Evolutionary conservation across 2,888 invertebrate species (phyloP).

Genomic region (Cryptus viduatorius): DNA sequence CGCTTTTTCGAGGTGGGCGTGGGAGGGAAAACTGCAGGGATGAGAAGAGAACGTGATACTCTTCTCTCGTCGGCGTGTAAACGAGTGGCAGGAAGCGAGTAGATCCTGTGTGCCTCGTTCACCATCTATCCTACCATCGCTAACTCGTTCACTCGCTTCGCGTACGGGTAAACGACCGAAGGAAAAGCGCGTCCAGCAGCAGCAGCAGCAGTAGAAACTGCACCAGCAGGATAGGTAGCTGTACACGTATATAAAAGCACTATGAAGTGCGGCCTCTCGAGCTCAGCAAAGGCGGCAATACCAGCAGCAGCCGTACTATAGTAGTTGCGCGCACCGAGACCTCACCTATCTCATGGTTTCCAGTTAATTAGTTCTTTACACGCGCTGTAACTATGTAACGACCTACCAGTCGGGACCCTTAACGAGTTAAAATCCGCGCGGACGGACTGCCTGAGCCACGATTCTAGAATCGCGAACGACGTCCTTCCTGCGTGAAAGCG

Average conservation of each 20-base stretch:
- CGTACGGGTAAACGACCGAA: conserved; percentile 72
- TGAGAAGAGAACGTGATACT: conserved; percentile 44
- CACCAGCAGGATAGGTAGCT: conserved; percentile 5
- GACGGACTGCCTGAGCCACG: conserved; percentile 44
- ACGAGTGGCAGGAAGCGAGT: conserved; percentile 77
- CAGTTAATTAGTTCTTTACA: conserved; percentile 79
- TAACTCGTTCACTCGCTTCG: conserved; percentile 54
- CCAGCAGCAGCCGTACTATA: not conserved
- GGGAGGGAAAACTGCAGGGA: conserved; percentile 15
- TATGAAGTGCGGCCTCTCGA: conserved; percentile 6
- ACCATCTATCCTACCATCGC: conserved; percentile 13
- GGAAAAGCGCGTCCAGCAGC: conserved; percentile 65
- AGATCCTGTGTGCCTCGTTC: conserved; percentile 70
- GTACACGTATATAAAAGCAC: conserved; percentile 5
- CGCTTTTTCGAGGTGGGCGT: conserved; percentile 3
- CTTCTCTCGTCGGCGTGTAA: conserved; percentile 71
- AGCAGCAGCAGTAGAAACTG: conserved; percentile 20
- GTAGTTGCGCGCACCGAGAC: conserved; percentile 42
- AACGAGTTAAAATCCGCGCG: conserved; percentile 76
- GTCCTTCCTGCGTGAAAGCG: conserved; percentile 38
- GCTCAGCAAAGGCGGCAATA: not conserved
- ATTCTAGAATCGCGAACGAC: conserved; percentile 35
- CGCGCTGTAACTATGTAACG: conserved; percentile 75
- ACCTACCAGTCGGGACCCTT: conserved; percentile 70
- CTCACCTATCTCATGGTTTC: conserved; percentile 73